phyloP scores from a whole-genome alignment of 2,888 invertebrate genomes.

The Dexiosoma caninum region DNA sequence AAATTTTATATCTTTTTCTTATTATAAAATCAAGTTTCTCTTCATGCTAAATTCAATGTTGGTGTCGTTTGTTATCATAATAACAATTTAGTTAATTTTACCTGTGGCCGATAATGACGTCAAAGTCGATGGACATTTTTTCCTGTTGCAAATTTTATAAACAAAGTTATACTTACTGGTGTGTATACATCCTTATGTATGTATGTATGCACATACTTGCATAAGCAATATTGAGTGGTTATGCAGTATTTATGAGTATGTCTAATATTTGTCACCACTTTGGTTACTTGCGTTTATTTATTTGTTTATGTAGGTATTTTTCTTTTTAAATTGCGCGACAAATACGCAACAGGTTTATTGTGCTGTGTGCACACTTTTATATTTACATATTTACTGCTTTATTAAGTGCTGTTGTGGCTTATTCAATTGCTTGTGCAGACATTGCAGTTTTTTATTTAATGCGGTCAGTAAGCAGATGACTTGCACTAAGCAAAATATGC shows the following conservation, averaged over 20 bases:
- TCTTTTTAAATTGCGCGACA: conserved; percentile 9
- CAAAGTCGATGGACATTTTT: conserved; percentile 26
- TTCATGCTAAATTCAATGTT: conserved; percentile 33
- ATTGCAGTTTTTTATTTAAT: conserved; percentile 29
- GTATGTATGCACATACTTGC: not conserved
- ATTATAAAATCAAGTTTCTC: conserved; percentile 65
- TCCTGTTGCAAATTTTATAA: not conserved
- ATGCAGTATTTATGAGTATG: not conserved
- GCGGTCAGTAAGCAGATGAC: conserved; percentile 48
- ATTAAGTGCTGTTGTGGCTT: not conserved
- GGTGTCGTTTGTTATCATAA: conserved; percentile 35
- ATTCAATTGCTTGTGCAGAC: conserved; percentile 8
- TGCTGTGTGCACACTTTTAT: not conserved
- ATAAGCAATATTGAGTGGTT: not conserved
- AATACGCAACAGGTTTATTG: conserved; percentile 39
- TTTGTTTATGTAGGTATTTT: not conserved
- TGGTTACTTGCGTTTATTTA: not conserved
- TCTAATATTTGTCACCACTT: conserved; percentile 26
- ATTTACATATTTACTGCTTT: not conserved
- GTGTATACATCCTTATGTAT: not conserved
- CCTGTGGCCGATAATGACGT: conserved; percentile 39
- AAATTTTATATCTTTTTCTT: not conserved
- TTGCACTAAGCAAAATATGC: conserved; percentile 3
- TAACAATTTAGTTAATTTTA: conserved; percentile 43
- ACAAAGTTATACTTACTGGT: not conserved